Evolutionary conservation across 2,888 invertebrate species (phyloP).

Genomic region (Sesamia inferens): DNA sequence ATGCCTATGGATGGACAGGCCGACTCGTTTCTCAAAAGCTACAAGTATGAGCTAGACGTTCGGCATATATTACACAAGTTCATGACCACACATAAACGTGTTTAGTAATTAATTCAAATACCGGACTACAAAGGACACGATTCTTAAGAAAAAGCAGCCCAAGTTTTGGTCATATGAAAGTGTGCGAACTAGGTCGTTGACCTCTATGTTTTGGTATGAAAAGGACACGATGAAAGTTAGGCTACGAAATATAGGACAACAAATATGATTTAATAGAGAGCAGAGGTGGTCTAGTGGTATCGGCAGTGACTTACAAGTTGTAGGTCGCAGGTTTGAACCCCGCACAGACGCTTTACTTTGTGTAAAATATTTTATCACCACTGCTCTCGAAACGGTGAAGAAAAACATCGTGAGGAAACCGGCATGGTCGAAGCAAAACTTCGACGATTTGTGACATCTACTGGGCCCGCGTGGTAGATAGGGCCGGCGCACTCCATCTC

Average conservation of each 20-base stretch:
- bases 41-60: conserved; percentile 24
- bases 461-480: too few relatives aligned
- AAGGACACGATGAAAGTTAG: conserved; percentile 39
- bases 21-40: conserved; percentile 21
- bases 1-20: conserved; percentile 11
- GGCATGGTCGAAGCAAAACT: too few relatives aligned
- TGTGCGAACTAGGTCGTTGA: conserved; percentile 47
- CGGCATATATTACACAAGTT: conserved; percentile 29
- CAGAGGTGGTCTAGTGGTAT: too few relatives aligned
- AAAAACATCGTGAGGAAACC: too few relatives aligned
- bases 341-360: too few relatives aligned
- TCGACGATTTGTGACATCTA: too few relatives aligned
- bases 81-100: conserved; percentile 56
- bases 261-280: not conserved
- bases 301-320: too few relatives aligned
- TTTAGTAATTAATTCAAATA: conserved; percentile 51
- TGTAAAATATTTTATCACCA: too few relatives aligned
- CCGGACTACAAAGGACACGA: conserved; percentile 45
- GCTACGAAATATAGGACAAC: not conserved
- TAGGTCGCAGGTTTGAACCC: too few relatives aligned
- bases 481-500: too few relatives aligned
- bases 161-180: conserved; percentile 43
- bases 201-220: conserved; percentile 33
- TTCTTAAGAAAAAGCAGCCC: conserved; percentile 36
- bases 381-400: too few relatives aligned